These are phyloP conservation scores for Calliopsis andreniformis DNA, from an alignment of 1,140 invertebrate genomes.

Conservation along the genomic window DNA sequence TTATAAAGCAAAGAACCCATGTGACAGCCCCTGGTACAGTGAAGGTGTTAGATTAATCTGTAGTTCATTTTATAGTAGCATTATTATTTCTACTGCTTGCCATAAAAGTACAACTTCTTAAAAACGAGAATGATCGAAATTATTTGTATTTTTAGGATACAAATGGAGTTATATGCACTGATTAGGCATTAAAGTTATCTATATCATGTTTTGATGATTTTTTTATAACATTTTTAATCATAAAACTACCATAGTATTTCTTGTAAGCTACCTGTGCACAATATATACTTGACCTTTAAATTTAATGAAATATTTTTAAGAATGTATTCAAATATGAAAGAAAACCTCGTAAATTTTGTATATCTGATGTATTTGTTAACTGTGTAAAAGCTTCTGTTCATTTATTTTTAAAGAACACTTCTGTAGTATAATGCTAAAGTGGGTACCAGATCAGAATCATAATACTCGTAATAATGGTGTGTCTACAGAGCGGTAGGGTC, in stretches of 20 bases:
- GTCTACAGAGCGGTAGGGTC: slow-evolving; percentile 69
- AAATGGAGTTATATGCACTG: too few species aligned
- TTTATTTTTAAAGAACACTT: neutral
- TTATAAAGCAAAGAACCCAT: too few species aligned
- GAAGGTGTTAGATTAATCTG: too few species aligned
- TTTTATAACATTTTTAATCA: neutral
- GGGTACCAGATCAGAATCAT: slow-evolving; percentile 50
- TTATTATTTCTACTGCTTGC: too few species aligned
- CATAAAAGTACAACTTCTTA: too few species aligned
- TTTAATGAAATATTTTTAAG: neutral
- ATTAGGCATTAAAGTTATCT: neutral
- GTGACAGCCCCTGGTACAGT: too few species aligned
- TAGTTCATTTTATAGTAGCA: too few species aligned
- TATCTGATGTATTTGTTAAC: neutral
- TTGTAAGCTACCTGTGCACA: neutral
- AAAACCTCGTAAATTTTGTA: neutral
- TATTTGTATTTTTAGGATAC: too few species aligned
- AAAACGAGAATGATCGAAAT: too few species aligned
- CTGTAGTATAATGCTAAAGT: slow-evolving; percentile 22
- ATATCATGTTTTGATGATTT: too few species aligned
- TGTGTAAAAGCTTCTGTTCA: neutral
- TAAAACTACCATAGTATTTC: neutral
- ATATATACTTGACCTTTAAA: too few species aligned
- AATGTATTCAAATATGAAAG: neutral
- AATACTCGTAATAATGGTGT: slow-evolving; percentile 36